phyloP scores from a whole-genome alignment of 2,888 invertebrate genomes.

The Molanna angustata region DNA sequence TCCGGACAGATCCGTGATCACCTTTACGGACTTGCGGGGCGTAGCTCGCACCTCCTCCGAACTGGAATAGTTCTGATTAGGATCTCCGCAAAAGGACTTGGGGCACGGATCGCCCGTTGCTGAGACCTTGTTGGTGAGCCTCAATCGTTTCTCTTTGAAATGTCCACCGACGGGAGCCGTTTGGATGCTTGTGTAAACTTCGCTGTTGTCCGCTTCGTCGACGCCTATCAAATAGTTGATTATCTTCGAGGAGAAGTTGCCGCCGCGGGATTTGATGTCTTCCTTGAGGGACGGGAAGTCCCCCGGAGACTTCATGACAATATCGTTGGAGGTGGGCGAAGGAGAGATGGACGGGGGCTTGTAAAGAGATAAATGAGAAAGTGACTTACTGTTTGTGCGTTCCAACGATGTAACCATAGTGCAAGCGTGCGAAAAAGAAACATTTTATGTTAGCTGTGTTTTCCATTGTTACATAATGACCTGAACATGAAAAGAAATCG shows the following conservation, averaged over 20 bases:
- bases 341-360: constrained; percentile 35
- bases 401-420: constrained; percentile 12
- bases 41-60: constrained; percentile 42
- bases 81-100: constrained; percentile 45
- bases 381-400: constrained; percentile 51
- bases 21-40: constrained; percentile 75
- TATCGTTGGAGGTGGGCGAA: constrained; percentile 48
- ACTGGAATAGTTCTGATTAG: constrained; percentile 30
- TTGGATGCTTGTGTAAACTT: constrained; percentile 37
- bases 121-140: constrained; percentile 30
- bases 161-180: constrained; percentile 29
- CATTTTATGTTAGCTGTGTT: constrained; percentile 28
- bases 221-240: constrained; percentile 32
- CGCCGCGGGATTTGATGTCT: constrained; percentile 15
- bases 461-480: constrained; percentile 15
- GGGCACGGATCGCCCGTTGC: constrained; percentile 40
- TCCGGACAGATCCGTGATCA: constrained; percentile 54
- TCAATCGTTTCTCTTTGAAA: constrained; percentile 34
- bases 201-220: constrained; percentile 42
- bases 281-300: constrained; percentile 28
- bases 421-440: constrained; percentile 30
- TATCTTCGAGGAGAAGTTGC: constrained; percentile 28
- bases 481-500: constrained; percentile 14
- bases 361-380: constrained; percentile 38
- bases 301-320: constrained; percentile 49